Percentiles rank a stretch among this genome's conserved stretches.
phyloP scores from a whole-genome alignment of 1,140 invertebrate species.

The Scaptodrosophila lebanonensis region DNA sequence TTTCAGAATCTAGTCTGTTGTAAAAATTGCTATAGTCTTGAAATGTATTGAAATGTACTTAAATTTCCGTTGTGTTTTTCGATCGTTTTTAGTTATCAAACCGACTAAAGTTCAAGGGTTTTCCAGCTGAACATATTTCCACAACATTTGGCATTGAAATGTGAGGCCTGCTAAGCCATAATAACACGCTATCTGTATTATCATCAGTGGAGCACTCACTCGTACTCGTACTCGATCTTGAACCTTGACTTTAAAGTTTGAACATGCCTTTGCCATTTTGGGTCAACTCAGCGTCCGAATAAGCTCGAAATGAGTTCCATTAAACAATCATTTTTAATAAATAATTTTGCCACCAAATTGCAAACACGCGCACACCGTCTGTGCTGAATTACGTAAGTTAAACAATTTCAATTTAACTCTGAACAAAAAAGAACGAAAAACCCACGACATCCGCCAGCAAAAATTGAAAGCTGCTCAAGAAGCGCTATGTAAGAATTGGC shows the following conservation, averaged over 20 bases:
- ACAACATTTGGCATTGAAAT: not conserved
- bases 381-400: not conserved
- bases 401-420: not conserved
- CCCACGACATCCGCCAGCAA: not conserved
- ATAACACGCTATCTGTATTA: no score
- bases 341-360: not conserved
- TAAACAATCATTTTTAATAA: not conserved
- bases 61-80: no score
- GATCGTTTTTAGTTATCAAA: no score
- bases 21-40: no score
- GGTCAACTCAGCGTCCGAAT: not conserved
- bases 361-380: not conserved
- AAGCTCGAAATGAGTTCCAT: not conserved
- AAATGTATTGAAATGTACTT: no score
- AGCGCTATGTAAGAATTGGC: no score
- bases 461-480: no score
- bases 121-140: no score
- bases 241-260: not conserved
- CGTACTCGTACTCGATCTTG: no score
- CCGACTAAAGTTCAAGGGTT: no score
- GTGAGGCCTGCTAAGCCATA: not conserved
- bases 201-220: no score
- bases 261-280: not conserved
- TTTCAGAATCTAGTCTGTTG: no score
- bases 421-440: not conserved